phyloP scores from a whole-genome alignment of 92 coral and sea anemone species.

The Epizoanthus rinbou region DNA sequence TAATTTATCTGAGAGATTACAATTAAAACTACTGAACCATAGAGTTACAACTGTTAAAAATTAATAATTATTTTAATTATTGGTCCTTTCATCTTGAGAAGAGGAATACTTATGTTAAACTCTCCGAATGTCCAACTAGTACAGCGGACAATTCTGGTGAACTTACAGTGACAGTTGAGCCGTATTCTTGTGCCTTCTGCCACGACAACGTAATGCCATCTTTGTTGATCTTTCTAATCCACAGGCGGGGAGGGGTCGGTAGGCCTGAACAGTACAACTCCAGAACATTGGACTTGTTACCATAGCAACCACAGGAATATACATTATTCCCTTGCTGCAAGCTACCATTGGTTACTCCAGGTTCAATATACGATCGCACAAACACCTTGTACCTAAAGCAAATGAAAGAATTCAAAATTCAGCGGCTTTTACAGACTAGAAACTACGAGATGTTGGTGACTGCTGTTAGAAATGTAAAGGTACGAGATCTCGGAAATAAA shows the following conservation, averaged over 20 bases:
- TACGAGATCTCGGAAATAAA: no score
- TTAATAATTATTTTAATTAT: no score
- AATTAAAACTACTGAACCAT: no score
- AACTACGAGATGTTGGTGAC: not conserved
- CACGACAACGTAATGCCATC: constrained; percentile 64
- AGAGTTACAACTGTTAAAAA: no score
- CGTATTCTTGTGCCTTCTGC: constrained; percentile 65
- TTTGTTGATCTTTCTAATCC: constrained; percentile 61
- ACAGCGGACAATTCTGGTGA: no score
- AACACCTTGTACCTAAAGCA: constrained; percentile 51
- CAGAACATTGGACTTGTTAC: constrained; percentile 65
- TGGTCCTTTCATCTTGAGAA: no score
- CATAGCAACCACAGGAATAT: constrained; percentile 80
- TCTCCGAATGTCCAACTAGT: no score
- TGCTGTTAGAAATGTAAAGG: not conserved
- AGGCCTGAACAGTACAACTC: constrained; percentile 60
- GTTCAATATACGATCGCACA: constrained; percentile 66
- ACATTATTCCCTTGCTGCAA: constrained; percentile 5
- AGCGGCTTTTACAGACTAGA: not conserved
- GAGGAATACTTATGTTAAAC: no score
- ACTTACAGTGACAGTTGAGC: constrained; percentile 64
- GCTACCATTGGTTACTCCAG: constrained; percentile 50
- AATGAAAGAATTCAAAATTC: not conserved
- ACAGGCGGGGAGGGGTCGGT: constrained; percentile 55
- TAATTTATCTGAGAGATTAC: no score